Evolutionary conservation across 2,797 vertebrate genomes (phyloP).

Genomic region (Orestias chungarensis): DNA sequence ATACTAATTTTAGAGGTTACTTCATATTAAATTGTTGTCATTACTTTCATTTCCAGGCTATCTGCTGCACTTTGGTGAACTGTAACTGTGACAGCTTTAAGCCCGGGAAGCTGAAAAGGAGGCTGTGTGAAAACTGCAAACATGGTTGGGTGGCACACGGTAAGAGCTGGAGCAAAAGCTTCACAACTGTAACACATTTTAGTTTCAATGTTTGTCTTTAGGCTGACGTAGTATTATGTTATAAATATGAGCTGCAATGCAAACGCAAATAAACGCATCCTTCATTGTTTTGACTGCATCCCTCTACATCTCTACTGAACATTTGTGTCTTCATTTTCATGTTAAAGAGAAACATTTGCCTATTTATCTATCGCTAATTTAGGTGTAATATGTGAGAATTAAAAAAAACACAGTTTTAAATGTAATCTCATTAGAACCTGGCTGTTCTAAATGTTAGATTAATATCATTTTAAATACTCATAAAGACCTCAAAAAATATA

Average conservation of each 20-base stretch:
- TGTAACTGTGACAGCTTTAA: slow-evolving; percentile 95
- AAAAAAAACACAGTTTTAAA: neutral
- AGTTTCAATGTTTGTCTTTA: neutral
- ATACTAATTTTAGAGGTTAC: neutral
- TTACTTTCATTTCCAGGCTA: slow-evolving; percentile 79
- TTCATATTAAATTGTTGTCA: neutral
- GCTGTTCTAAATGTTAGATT: too few species aligned
- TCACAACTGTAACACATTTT: neutral
- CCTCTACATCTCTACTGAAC: neutral
- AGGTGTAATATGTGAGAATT: neutral
- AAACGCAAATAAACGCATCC: neutral
- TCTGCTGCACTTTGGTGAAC: slow-evolving; percentile 92
- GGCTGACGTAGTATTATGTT: neutral
- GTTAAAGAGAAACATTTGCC: neutral
- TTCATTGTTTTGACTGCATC: neutral
- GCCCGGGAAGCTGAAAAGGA: slow-evolving; percentile 92
- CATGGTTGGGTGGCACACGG: slow-evolving; percentile 98
- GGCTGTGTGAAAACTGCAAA: slow-evolving; percentile 94
- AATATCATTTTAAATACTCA: too few species aligned
- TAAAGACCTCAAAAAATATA: too few species aligned
- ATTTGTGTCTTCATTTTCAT: neutral
- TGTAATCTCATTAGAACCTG: neutral
- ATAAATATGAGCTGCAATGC: neutral
- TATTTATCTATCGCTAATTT: neutral
- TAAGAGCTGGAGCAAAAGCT: slow-evolving; percentile 62